Evolutionary conservation across 2,888 invertebrate genomes (phyloP), one percentile per base, ranked within the genome.

Genomic region (Labia minor): DNA sequence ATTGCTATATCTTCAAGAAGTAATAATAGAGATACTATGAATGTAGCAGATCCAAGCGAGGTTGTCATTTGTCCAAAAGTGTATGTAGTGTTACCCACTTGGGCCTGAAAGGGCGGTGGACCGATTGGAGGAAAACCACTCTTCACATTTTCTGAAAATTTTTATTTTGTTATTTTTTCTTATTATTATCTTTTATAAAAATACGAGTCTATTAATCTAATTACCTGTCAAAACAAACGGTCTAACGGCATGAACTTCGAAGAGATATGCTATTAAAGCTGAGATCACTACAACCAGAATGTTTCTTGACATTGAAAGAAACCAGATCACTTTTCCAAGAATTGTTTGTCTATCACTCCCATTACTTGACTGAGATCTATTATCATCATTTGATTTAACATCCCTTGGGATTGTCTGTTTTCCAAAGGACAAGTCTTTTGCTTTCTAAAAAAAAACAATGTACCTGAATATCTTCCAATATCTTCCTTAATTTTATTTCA

Each of bases 251-350:
- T 82, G 80, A 61, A 80, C 77, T 74, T 86, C 85, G 75, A 86
- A 84, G 72, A 82, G 78, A 77, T 85, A 88, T 0, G 86, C 86
- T 65, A 87, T 78, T 4, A 83, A 79, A 0, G 85, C 86, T 74
- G 87, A 87, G 18, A 85, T 77, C 19, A 90, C 81, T 68, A 91
- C 90, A 21, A 90, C 85, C 61, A 89, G 79, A 71, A 90, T 90
- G 78, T 90, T 90, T 69, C 90, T 79, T 0, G 87, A 85, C 21
- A 88, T 89, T 68, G 88, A 85, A 64, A 89, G 78, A 73, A 89
- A 81, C 88, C 89, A 89, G 64, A 88, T 79, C 62, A 81, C 76
- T 73, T 86, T 85, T 49, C 81, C 77, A 18, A 83, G 69, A 8
- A 77, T 70, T 65, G 76, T 78, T 71, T 83, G 83, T 67, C 49